Evolutionary conservation across 92 coral and sea anemone genomes (phyloP).

Genomic region (Isaurus tuberculatus): DNA sequence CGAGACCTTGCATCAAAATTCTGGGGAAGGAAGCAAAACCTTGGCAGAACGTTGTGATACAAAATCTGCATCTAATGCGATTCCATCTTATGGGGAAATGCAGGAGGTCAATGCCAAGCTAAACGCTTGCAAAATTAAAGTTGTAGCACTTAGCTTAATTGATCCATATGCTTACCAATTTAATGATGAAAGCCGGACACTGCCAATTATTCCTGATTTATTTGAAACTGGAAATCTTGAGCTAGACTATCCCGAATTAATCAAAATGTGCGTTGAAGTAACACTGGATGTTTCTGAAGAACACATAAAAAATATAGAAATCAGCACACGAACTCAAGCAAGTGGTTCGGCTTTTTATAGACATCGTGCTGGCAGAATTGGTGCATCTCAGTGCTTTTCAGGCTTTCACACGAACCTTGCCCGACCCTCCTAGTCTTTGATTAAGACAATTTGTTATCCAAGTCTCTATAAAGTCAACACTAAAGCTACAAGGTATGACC

Average conservation of each 20-base stretch:
- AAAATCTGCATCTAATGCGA: not conserved
- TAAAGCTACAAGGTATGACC: conserved; percentile 69
- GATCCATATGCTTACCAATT: conserved; percentile 11
- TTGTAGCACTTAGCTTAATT: conserved; percentile 17
- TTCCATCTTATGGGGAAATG: conserved; percentile 13
- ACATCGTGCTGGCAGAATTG: conserved; percentile 71
- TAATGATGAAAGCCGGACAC: conserved; percentile 4
- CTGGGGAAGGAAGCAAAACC: too few relatives aligned
- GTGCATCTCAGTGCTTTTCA: conserved; percentile 59
- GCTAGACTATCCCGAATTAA: conserved; percentile 43
- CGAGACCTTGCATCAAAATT: too few relatives aligned
- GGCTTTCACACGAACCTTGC: conserved; percentile 57
- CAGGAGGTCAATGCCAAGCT: conserved; percentile 23
- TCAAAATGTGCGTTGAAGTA: conserved; percentile 45
- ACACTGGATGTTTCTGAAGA: conserved; percentile 34
- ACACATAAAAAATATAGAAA: conserved; percentile 47
- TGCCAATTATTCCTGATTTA: conserved; percentile 13
- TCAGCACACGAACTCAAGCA: conserved; percentile 56
- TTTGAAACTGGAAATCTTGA: conserved; percentile 46
- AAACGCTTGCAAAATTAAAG: conserved; percentile 35
- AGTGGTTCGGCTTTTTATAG: conserved; percentile 55
- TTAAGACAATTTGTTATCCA: conserved; percentile 61
- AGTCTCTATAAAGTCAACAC: conserved; percentile 44
- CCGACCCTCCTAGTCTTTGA: conserved; percentile 61
- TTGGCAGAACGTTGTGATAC: too few relatives aligned